Conservation (phyloP, 1,140 invertebrate genomes). For the Stenopsyche tienmushanensis region DNA sequence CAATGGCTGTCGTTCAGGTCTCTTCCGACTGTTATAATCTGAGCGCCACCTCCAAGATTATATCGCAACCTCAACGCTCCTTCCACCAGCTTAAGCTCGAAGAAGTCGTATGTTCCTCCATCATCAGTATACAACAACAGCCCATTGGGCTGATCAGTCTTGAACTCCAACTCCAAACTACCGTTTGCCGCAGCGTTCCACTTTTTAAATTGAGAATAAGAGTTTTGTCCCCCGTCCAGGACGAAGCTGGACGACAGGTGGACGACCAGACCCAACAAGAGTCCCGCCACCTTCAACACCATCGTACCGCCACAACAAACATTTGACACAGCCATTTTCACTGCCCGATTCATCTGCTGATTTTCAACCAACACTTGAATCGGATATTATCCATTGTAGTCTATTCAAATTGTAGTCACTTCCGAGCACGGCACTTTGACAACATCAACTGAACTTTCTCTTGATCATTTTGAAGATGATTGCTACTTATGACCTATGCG, state of each 20-base stretch:
- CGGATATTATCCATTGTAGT: not conserved
- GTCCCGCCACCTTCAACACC: constrained; percentile 34
- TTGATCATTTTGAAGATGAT: constrained; percentile 11
- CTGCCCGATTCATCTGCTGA: not conserved
- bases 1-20: constrained; percentile 86
- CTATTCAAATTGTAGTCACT: not conserved
- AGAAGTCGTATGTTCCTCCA: constrained; percentile 91
- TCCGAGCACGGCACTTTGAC: too few relatives aligned
- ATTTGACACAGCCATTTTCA: not conserved
- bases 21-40: constrained; percentile 82
- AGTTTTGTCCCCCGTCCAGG: constrained; percentile 80
- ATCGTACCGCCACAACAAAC: not conserved
- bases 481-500: too few relatives aligned
- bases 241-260: constrained; percentile 61
- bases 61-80: constrained; percentile 83
- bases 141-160: constrained; percentile 86
- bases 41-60: constrained; percentile 82
- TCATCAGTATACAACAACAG: constrained; percentile 91
- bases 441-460: not conserved
- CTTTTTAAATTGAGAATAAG: constrained; percentile 86
- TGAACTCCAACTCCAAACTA: constrained; percentile 89
- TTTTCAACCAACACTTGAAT: too few relatives aligned
- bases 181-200: constrained; percentile 87
- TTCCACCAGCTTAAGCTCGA: constrained; percentile 91
- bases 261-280: constrained; percentile 48